phyloP scores from a whole-genome alignment of 2,113 vertebrate species.

The Ophiodon elongatus region DNA sequence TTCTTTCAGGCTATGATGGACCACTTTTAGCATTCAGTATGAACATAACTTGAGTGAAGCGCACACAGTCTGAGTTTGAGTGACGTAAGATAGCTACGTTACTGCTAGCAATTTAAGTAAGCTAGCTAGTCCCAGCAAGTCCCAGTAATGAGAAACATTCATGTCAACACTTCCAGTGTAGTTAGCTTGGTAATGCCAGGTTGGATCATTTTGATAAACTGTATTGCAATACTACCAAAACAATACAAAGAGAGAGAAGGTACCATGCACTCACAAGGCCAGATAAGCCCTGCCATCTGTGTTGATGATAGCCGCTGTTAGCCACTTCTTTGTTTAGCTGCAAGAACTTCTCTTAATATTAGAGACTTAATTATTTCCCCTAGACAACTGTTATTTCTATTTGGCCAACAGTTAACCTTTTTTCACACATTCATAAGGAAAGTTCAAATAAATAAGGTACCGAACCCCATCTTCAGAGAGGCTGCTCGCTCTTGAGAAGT shows the following conservation, averaged over 20 bases:
- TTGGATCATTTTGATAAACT: too few relatives aligned
- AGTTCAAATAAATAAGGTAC: background rate
- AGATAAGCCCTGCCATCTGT: background rate
- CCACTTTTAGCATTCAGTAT: too few relatives aligned
- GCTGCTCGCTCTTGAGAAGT: background rate
- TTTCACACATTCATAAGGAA: background rate
- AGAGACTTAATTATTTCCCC: background rate
- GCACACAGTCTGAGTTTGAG: background rate
- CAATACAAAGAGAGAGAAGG: background rate
- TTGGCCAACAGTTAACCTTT: background rate
- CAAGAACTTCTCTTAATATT: background rate
- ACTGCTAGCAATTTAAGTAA: background rate
- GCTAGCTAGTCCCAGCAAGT: too few relatives aligned
- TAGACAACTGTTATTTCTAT: background rate
- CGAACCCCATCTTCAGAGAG: background rate
- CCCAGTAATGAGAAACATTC: background rate
- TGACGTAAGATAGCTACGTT: background rate
- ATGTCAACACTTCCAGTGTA: background rate
- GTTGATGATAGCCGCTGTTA: background rate
- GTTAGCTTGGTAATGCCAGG: background rate
- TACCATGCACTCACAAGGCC: too few relatives aligned
- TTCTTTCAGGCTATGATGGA: background rate
- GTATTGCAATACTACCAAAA: too few relatives aligned
- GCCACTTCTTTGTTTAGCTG: conserved; percentile 4
- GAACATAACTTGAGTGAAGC: background rate